Conservation (phyloP, 1,140 invertebrate species). For the Zaprionus kolodkinae region DNA sequence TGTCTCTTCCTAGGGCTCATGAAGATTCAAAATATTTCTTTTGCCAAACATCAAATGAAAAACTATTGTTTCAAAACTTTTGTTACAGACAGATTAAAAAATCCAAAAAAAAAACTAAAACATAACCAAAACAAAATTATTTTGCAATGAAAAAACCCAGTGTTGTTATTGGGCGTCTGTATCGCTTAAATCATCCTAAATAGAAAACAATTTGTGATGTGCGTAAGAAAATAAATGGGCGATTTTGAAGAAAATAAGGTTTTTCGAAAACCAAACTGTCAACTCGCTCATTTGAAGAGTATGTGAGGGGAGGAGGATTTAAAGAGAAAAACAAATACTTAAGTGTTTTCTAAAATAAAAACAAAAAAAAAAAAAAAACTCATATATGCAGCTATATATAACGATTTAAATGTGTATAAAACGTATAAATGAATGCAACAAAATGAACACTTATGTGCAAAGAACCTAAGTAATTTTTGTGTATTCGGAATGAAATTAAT, state of each 20-base stretch:
- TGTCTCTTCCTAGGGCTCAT: constrained; percentile 83
- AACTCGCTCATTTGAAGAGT: constrained; percentile 16
- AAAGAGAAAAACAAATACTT: constrained; percentile 59
- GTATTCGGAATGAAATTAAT: constrained; percentile 63
- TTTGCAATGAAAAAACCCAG: constrained; percentile 10
- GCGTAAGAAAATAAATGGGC: constrained; percentile 40
- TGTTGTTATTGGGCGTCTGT: constrained; percentile 45
- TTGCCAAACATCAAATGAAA: constrained; percentile 47
- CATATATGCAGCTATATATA: constrained; percentile 77
- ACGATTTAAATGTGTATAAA: constrained; percentile 49
- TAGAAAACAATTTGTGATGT: constrained; percentile 74
- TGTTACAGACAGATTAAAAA: constrained; percentile 14
- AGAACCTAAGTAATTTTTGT: constrained; percentile 56
- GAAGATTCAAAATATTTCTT: constrained; percentile 84
- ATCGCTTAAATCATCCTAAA: constrained; percentile 40
- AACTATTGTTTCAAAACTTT: background rate
- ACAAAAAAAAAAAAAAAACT: constrained; percentile 50
- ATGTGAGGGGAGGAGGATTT: constrained; percentile 1
- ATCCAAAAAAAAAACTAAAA: constrained; percentile 6
- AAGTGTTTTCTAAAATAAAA: constrained; percentile 61
- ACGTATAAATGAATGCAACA: constrained; percentile 38
- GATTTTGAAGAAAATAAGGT: constrained; percentile 25
- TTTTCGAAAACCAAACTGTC: constrained; percentile 35
- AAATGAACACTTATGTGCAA: constrained; percentile 47
- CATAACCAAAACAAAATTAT: constrained; percentile 17